Conservation (phyloP, 2,113 vertebrate genomes). For the Telmatochromis brichardi region DNA sequence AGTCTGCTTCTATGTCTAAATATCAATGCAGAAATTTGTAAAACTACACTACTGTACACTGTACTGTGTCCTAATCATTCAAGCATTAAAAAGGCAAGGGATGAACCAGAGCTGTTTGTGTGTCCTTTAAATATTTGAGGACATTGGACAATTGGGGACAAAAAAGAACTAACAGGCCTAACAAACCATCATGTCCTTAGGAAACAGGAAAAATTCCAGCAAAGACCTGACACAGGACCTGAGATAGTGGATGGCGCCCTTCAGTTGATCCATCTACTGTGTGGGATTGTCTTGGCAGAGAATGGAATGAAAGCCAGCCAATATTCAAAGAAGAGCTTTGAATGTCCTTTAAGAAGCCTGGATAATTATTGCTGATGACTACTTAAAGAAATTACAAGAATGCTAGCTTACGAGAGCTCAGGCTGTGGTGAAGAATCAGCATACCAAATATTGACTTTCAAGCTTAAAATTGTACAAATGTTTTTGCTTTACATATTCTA, state of each 20-base stretch:
- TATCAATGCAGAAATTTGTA: background rate
- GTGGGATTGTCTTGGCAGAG: background rate
- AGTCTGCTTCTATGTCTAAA: background rate
- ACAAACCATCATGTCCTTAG: background rate
- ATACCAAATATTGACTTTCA: background rate
- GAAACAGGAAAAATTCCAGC: background rate
- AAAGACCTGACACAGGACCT: background rate
- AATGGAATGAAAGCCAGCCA: background rate
- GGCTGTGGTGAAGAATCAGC: background rate
- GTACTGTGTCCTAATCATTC: background rate
- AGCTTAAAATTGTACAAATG: background rate
- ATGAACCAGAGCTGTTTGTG: background rate
- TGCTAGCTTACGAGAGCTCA: background rate
- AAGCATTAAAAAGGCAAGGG: background rate
- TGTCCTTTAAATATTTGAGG: background rate
- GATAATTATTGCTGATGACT: background rate
- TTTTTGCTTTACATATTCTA: background rate
- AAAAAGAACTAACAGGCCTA: background rate
- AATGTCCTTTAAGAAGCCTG: background rate
- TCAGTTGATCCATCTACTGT: background rate
- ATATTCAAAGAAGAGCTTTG: background rate
- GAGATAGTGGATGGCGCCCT: background rate
- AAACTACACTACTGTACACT: background rate
- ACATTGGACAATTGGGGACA: background rate
- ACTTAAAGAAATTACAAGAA: background rate